Base-by-base conservation (phyloP, 2,888 invertebrate species). In the Drosophila neutralis region DNA sequence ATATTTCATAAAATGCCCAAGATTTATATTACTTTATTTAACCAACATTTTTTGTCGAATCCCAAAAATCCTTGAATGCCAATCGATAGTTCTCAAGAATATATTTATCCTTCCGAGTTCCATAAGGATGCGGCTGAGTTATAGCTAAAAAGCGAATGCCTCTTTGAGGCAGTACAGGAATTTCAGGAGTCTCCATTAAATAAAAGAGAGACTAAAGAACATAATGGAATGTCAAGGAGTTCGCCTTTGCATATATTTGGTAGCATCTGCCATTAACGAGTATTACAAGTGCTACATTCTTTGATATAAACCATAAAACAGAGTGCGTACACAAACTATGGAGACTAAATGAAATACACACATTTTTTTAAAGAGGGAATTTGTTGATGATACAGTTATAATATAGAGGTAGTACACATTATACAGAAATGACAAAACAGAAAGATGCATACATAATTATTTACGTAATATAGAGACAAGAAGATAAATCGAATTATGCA, bases 241-340 rank as follows among this genome's bases (percentile, higher is more conserved):
- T 65, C 53, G 71, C 61, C 65, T 53, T 63, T 65, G 51, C 57
- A 57, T 52, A 69, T 68, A 65, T 74, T 76, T 68, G 71, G 38
- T 70, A 72, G 67, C 58, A 58, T 83, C 61, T 64, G 68, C 75
- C 51, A 59, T 69, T 79, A 83, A 87, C 83, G 85, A 67, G 42
- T 69, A 65, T 69, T 63, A 57, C 54, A 45, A 48, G 58, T 73
- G 54, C 67, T 71, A 79, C 72, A 77, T 56, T 51, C 64, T 72
- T 60, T 61, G 52, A 69, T 83, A 65, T 73, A 68, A 71, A 59
- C 73, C 73, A 70, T 67, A 51, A 69, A 69, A 51, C 54, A 64
- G 53, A 75, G 60, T 73, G 69, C 59, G 67, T 68, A 57, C 63
- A 54, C 52, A 57, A 42, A 57, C 21, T 45, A 49, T 60, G 48